Evolutionary conservation across 2,888 invertebrate genomes (phyloP).

Genomic region (Sympetrum striolatum): DNA sequence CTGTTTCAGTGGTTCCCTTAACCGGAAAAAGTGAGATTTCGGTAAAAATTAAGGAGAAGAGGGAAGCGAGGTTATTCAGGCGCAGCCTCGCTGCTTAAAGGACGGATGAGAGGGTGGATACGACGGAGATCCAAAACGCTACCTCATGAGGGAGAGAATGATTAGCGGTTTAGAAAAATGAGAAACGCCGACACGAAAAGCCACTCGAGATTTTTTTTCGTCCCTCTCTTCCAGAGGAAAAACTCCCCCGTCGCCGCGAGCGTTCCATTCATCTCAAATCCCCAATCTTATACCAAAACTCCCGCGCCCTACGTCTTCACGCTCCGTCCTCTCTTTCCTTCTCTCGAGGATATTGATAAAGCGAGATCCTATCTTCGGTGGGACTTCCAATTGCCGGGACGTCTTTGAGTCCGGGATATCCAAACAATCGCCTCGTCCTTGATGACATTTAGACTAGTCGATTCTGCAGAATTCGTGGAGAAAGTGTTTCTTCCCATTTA

Average conservation of each 20-base stretch:
- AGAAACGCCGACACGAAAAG: neutral
- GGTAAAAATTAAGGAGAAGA: no score
- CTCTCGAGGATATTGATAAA: neutral
- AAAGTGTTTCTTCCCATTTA: no score
- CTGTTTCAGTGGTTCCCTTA: no score
- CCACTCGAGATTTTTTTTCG: slow-evolving; percentile 45
- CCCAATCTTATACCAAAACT: neutral
- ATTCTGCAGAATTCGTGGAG: no score
- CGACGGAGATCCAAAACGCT: neutral
- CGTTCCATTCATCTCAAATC: neutral
- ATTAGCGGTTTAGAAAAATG: neutral
- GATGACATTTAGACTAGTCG: no score
- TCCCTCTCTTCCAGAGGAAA: slow-evolving; percentile 48
- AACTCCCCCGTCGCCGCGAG: slow-evolving; percentile 43
- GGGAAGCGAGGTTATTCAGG: neutral
- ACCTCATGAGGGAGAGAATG: neutral
- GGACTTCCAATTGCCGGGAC: no score
- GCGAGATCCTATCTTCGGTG: no score
- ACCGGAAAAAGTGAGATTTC: no score
- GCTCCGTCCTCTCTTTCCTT: neutral
- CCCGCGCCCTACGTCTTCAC: neutral
- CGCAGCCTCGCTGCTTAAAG: neutral
- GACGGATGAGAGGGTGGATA: neutral
- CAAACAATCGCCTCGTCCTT: no score
- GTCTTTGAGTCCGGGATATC: no score